phyloP scores from a whole-genome alignment of 2,797 vertebrate genomes.

The Onychomys arenicola region DNA sequence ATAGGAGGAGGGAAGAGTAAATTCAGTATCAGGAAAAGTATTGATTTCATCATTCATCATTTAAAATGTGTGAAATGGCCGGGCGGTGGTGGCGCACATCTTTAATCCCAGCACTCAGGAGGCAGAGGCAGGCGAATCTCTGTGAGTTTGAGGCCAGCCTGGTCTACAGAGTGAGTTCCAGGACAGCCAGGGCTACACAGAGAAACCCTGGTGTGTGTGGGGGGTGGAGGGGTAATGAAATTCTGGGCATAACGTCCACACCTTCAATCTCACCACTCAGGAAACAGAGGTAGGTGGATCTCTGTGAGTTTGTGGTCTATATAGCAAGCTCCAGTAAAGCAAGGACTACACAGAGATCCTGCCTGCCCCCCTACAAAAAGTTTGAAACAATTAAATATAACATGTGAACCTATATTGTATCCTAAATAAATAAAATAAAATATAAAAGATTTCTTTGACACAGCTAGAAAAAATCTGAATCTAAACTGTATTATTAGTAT shows the following conservation, averaged over 20 bases:
- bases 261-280: neutral
- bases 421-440: neutral
- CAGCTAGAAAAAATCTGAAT: constrained; percentile 14
- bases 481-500: neutral
- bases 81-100: neutral
- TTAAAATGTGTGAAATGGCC: constrained; percentile 54
- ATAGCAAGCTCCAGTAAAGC: neutral
- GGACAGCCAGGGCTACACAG: neutral
- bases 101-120: neutral
- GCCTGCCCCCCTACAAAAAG: neutral
- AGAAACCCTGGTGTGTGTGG: neutral
- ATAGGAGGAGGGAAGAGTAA: neutral
- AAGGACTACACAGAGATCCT: neutral
- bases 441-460: constrained; percentile 7
- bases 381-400: neutral
- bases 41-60: neutral
- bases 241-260: neutral
- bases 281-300: neutral
- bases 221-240: neutral
- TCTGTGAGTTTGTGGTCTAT: neutral
- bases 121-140: neutral
- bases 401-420: neutral
- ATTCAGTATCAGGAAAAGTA: neutral
- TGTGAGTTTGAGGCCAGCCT: neutral
- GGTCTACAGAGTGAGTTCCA: neutral